phyloP scores from a whole-genome alignment of 2,113 vertebrate species.

The Aphelocoma coerulescens region DNA sequence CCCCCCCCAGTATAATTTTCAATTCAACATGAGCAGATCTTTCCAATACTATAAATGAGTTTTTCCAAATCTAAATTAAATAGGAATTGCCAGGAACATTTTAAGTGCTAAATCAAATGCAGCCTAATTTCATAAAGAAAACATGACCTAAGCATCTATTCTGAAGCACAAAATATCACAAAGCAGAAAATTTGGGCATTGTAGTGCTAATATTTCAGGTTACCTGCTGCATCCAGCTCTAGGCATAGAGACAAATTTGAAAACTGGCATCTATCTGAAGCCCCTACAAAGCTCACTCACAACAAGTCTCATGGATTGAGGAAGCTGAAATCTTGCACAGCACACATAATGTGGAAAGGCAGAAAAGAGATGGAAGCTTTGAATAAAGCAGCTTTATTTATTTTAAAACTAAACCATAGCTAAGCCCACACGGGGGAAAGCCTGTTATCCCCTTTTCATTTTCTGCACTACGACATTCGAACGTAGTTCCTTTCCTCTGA shows the following conservation, averaged over 20 bases:
- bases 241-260: not conserved
- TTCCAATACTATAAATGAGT: not conserved
- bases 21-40: not conserved
- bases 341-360: not conserved
- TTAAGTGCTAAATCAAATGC: not conserved
- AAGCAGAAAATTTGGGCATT: not conserved
- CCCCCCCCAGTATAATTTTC: not conserved
- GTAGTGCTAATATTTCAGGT: not conserved
- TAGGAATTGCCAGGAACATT: not conserved
- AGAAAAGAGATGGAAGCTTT: conserved; percentile 9
- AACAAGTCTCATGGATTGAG: not conserved
- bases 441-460: not conserved
- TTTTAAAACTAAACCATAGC: not conserved
- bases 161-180: not conserved
- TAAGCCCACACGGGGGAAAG: not conserved
- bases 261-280: not conserved
- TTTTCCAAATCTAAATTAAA: not conserved
- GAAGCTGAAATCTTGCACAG: not conserved
- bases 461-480: conserved; percentile 16
- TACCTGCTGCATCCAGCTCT: not conserved
- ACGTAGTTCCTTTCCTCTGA: not conserved
- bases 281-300: not conserved
- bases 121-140: not conserved
- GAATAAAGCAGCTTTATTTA: conserved; percentile 22
- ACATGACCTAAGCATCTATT: not conserved